Evolutionary conservation across 2,797 vertebrate species (phyloP).

Genomic region (Chaetophractus vellerosus): DNA sequence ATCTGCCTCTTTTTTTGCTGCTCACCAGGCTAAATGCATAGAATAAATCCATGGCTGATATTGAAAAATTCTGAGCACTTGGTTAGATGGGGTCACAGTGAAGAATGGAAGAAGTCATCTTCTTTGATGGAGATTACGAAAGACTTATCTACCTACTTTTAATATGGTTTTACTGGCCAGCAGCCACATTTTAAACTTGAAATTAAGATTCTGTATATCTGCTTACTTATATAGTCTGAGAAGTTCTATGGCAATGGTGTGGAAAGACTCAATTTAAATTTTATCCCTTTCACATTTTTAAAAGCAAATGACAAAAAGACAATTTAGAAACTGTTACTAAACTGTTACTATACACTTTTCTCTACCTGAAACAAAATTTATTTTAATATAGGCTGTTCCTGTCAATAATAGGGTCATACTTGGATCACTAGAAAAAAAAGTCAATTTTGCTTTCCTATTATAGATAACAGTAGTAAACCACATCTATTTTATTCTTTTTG

Average conservation of each 20-base stretch:
- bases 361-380: slow-evolving; percentile 27
- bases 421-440: slow-evolving; percentile 43
- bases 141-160: slow-evolving; percentile 52
- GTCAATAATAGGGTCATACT: slow-evolving; percentile 9
- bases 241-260: slow-evolving; percentile 52
- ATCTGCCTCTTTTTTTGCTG: slow-evolving; percentile 64
- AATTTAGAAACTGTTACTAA: slow-evolving; percentile 63
- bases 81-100: slow-evolving; percentile 56
- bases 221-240: slow-evolving; percentile 51
- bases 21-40: slow-evolving; percentile 70
- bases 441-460: slow-evolving; percentile 57
- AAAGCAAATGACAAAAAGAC: slow-evolving; percentile 39
- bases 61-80: slow-evolving; percentile 70
- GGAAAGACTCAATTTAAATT: slow-evolving; percentile 63
- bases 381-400: slow-evolving; percentile 18
- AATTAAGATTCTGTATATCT: slow-evolving; percentile 57
- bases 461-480: slow-evolving; percentile 39
- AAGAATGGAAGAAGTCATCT: slow-evolving; percentile 63
- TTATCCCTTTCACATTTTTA: slow-evolving; percentile 60
- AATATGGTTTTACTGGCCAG: slow-evolving; percentile 36
- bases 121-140: slow-evolving; percentile 67
- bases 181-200: slow-evolving; percentile 74
- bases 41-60: slow-evolving; percentile 51
- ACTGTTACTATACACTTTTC: slow-evolving; percentile 41
- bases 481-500: slow-evolving; percentile 56